phyloP scores from a whole-genome alignment of 2,888 invertebrate species.

The Nephrotoma appendiculata region DNA sequence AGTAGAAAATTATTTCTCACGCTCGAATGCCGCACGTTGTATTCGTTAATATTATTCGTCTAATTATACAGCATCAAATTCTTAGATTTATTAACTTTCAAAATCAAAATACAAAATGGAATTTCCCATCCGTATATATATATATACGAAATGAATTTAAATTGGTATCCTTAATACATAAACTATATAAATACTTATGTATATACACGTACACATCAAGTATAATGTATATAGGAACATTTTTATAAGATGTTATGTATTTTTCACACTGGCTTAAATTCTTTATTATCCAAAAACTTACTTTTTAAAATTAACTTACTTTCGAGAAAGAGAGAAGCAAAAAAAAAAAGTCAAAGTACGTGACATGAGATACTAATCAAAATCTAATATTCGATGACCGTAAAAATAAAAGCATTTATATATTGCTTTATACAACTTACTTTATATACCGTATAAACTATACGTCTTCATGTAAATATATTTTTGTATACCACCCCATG shows the following conservation, averaged over 20 bases:
- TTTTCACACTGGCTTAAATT: background rate
- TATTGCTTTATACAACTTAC: background rate
- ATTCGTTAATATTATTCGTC: background rate
- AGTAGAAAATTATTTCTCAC: no score
- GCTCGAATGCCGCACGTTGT: no score
- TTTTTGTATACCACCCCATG: background rate
- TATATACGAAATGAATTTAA: background rate
- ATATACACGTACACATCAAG: background rate
- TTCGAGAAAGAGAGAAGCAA: background rate
- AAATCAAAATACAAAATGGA: background rate
- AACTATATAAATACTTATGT: background rate
- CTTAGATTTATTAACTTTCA: background rate
- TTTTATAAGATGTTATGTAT: background rate
- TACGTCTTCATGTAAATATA: background rate
- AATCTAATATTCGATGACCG: background rate
- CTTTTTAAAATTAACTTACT: background rate
- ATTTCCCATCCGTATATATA: background rate
- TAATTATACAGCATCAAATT: background rate
- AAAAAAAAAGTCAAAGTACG: background rate
- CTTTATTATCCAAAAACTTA: background rate
- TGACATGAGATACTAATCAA: background rate
- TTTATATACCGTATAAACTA: background rate
- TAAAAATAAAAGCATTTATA: background rate
- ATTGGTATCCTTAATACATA: background rate
- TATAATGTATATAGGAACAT: background rate